Evolutionary conservation across 2,797 vertebrate genomes (phyloP).

Genomic region (Mormyrops attenuatus): DNA sequence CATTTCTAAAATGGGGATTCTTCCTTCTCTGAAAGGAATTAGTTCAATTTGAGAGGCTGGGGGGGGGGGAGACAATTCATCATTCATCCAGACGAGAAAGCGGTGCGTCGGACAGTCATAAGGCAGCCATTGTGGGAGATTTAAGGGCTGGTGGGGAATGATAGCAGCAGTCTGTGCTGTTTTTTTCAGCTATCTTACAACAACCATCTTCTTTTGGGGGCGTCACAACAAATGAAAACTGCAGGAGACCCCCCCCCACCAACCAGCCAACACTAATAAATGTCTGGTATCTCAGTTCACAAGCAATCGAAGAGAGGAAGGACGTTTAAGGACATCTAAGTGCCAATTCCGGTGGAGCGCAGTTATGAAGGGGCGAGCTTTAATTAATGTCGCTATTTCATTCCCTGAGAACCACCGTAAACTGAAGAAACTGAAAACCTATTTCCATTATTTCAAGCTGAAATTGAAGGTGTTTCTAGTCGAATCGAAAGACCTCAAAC

Average conservation of each 20-base stretch:
- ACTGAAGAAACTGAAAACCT: constrained; percentile 3
- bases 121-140: constrained; percentile 6
- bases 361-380: neutral
- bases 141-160: constrained; percentile 29
- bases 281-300: neutral
- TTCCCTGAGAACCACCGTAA: neutral
- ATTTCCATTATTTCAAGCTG: neutral
- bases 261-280: constrained; percentile 2
- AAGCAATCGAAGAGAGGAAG: neutral
- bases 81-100: neutral
- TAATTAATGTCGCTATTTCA: neutral
- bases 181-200: neutral
- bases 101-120: neutral
- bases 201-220: neutral
- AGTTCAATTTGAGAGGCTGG: constrained; percentile 25
- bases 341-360: neutral
- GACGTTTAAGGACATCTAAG: constrained; percentile 1
- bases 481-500: neutral
- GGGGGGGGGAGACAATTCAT: neutral
- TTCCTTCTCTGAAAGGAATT: constrained; percentile 28
- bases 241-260: neutral
- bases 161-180: neutral
- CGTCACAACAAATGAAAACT: neutral
- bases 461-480: constrained; percentile 4
- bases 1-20: constrained; percentile 34